Percentiles rank a stretch among this genome's conserved stretches.
Conservation (phyloP, 2,888 invertebrate genomes). For the Pyrochroa serraticornis region DNA sequence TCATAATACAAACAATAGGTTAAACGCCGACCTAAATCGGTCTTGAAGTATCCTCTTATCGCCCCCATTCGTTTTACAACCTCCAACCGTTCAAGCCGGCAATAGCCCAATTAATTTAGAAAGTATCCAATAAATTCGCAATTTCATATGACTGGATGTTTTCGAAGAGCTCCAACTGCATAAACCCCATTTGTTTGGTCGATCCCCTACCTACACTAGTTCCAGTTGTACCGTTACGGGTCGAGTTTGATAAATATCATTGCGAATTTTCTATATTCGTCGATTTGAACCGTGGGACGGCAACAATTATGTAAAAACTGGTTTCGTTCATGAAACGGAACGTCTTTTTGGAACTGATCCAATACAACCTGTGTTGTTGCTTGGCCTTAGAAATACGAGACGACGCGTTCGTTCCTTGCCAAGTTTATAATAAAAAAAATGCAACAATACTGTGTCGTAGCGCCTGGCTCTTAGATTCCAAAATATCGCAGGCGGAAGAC, state of each 20-base stretch:
- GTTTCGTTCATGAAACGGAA: constrained; percentile 25
- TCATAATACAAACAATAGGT: no score
- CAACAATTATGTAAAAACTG: constrained; percentile 25
- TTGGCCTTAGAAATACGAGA: constrained; percentile 22
- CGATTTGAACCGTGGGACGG: constrained; percentile 7
- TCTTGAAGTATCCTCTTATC: no score
- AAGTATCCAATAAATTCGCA: constrained; percentile 12
- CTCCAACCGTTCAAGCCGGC: constrained; percentile 3
- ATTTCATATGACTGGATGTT: background rate
- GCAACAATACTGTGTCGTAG: constrained; percentile 1
- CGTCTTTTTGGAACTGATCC: constrained; percentile 25
- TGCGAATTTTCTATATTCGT: constrained; percentile 18
- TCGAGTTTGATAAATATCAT: constrained; percentile 14
- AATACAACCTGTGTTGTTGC: constrained; percentile 26
- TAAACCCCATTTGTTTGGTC: background rate
- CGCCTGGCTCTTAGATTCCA: background rate
- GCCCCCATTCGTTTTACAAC: constrained; percentile 2
- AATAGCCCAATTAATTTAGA: constrained; percentile 13
- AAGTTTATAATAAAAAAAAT: constrained; percentile 15
- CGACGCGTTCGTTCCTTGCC: constrained; percentile 8
- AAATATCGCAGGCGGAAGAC: no score
- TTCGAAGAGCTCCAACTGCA: background rate
- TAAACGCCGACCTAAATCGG: no score
- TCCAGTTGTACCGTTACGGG: constrained; percentile 14
- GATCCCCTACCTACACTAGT: background rate